A percentile compares a stretch with the other conserved stretches of the same genome.
Evolutionary conservation across 2,888 invertebrate species (phyloP).

Genomic region (Zaprionus bogoriensis): DNA sequence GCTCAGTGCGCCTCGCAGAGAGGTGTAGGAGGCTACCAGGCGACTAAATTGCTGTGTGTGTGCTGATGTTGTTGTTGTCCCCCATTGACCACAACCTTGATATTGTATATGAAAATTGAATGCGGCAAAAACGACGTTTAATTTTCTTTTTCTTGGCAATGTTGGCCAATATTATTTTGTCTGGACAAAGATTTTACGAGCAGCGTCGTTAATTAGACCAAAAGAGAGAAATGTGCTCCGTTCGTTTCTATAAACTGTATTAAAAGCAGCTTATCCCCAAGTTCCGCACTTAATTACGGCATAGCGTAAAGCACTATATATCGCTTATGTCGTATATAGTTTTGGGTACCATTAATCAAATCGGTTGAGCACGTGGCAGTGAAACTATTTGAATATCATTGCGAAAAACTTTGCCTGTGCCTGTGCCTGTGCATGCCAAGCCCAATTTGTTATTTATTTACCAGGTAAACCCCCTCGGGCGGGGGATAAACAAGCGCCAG

Average conservation of each 20-base stretch:
- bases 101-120: slow-evolving; percentile 39
- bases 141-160: slow-evolving; percentile 18
- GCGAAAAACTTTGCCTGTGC: slow-evolving; percentile 17
- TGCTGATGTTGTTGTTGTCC: neutral
- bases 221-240: neutral
- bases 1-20: neutral
- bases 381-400: slow-evolving; percentile 12
- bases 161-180: slow-evolving; percentile 1
- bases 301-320: neutral
- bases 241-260: slow-evolving; percentile 7
- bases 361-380: slow-evolving; percentile 15
- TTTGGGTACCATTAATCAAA: slow-evolving; percentile 17
- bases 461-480: slow-evolving; percentile 6
- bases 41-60: slow-evolving; percentile 21
- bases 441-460: slow-evolving; percentile 56
- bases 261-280: slow-evolving; percentile 7
- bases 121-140: slow-evolving; percentile 31
- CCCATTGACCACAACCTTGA: slow-evolving; percentile 48
- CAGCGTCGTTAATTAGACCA: slow-evolving; percentile 5
- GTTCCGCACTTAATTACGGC: neutral
- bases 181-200: slow-evolving; percentile 13
- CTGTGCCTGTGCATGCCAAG: slow-evolving; percentile 50
- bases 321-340: neutral
- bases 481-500: slow-evolving; percentile 35
- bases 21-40: neutral